Evolutionary conservation across 2,113 vertebrate species (phyloP), one percentile per base, ranked within the genome.

Genomic region (Epinephelus lanceolatus): DNA sequence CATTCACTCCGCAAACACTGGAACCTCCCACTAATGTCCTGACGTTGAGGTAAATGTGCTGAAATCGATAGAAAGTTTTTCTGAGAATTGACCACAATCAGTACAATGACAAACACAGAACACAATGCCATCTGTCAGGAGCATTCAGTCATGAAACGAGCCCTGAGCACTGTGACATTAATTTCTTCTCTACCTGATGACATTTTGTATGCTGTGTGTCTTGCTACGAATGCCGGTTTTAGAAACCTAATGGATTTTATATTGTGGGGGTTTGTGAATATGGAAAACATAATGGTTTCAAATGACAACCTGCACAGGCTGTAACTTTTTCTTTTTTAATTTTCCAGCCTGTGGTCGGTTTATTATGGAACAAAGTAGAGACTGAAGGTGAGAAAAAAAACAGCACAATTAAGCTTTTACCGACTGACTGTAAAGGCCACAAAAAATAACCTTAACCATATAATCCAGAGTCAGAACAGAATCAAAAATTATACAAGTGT

Each of bases 11-110:
- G 57, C 68, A 92, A 90, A 88, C 84, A 79, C 30, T 65, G 71
- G 80, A 78, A 62, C 53, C 65, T 42, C 66, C 63, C 61, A 67
- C 80, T 78, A 52, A 57, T 49, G 80, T 81, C 76, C 71, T 61
- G 76, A 86, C 76, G 76, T 55, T 55, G 86, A 86, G 49, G 80
- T 49, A 81, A 87, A 89, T 84, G 82, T 76, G 71, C 60, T 49
- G 63, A 88, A 92, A 91, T 90, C 83, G 86, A 93, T 84, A 33
- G 12, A 72, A 85, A 47, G 88, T 86, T 89, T 45, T 84, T 74
- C 71, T 66, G 49, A 82, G 62, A 86, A 87, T 52, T 76, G 86
- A 90, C 79, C 73, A 67, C 73, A 81, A 61, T 74, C 73, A 51
- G 69, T n/a, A 8, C 27, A 76, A 71, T 57, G 66, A 80, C 78